phyloP scores from a whole-genome alignment of 2,797 vertebrate genomes.

The Austrolebias charrua region DNA sequence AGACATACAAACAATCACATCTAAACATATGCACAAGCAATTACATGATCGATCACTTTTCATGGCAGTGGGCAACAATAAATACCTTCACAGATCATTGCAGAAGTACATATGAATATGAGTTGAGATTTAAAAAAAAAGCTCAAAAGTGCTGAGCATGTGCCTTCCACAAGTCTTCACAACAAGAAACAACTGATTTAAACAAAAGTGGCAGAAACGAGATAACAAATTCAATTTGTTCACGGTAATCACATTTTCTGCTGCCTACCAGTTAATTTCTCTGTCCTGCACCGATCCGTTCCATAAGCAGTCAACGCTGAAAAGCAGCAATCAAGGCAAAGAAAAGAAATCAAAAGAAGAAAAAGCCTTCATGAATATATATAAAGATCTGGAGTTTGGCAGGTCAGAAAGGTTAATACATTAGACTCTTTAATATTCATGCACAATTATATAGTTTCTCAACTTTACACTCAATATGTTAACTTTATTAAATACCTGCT shows the following conservation, averaged over 20 bases:
- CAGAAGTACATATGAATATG: neutral
- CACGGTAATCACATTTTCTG: slow-evolving; percentile 14
- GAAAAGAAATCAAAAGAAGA: slow-evolving; percentile 13
- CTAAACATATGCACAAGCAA: too few species aligned
- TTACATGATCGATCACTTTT: too few species aligned
- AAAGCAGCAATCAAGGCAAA: neutral
- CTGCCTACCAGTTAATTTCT: slow-evolving; percentile 87
- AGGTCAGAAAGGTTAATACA: neutral
- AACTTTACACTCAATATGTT: neutral
- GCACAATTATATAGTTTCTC: neutral
- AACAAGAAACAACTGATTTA: too few species aligned
- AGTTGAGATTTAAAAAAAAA: neutral
- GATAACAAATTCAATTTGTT: neutral
- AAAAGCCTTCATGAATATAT: neutral
- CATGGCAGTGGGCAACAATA: too few species aligned
- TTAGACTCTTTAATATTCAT: slow-evolving; percentile 1
- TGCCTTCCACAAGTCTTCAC: neutral
- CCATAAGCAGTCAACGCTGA: slow-evolving; percentile 84
- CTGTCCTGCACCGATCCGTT: slow-evolving; percentile 83
- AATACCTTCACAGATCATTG: neutral
- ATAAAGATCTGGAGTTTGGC: neutral
- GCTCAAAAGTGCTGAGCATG: neutral
- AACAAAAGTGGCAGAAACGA: slow-evolving; percentile 3
- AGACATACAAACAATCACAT: too few species aligned
- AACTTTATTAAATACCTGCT: too few species aligned